These are phyloP conservation scores for Noctua fimbriata DNA, from an alignment of 2,888 invertebrate genomes.

Conservation along the genomic window DNA sequence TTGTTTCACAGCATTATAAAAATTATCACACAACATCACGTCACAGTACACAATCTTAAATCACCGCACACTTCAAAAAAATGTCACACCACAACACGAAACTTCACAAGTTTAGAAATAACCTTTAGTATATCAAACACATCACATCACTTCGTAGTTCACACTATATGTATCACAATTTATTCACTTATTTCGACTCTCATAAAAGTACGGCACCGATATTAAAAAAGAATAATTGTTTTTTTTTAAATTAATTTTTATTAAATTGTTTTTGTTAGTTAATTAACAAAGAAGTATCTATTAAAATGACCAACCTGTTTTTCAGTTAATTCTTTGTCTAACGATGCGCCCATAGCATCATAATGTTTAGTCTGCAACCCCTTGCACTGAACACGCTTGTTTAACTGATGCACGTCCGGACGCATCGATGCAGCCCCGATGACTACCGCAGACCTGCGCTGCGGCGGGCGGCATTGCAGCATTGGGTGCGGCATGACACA, in stretches of 20 bases:
- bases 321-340: background rate
- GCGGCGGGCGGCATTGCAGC: background rate
- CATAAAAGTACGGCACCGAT: no score
- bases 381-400: background rate
- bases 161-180: background rate
- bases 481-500: background rate
- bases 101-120: background rate
- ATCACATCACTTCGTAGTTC: background rate
- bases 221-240: no score
- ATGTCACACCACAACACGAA: background rate
- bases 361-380: no score
- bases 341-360: background rate
- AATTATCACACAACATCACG: background rate
- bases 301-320: conserved; percentile 2
- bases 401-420: background rate
- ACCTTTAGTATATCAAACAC: background rate
- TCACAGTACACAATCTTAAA: background rate
- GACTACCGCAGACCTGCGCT: background rate
- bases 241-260: no score
- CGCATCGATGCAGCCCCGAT: background rate
- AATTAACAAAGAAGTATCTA: no score
- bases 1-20: background rate
- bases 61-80: background rate
- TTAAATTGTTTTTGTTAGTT: no score
- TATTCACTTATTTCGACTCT: background rate